phyloP scores from a whole-genome alignment of 1,140 invertebrate species.

The Catajapyx aquilonaris region DNA sequence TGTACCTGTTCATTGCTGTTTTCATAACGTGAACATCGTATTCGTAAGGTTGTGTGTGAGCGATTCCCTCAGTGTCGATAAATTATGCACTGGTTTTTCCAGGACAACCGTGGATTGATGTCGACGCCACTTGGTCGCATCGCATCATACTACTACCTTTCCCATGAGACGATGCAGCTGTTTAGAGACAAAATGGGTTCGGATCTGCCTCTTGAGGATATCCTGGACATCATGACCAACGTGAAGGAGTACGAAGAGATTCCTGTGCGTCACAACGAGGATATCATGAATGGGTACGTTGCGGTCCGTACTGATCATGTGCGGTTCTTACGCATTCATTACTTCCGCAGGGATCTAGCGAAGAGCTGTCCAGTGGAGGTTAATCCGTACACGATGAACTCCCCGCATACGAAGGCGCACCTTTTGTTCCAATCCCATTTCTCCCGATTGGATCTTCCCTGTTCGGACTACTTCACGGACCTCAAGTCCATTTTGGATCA shows the following conservation, averaged over 20 bases:
- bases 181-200: slow-evolving; percentile 47
- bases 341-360: slow-evolving; percentile 46
- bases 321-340: no score
- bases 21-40: no score
- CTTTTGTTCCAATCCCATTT: slow-evolving; percentile 89
- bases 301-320: no score
- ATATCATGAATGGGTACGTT: slow-evolving; percentile 70
- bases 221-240: slow-evolving; percentile 61
- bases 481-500: slow-evolving; percentile 93
- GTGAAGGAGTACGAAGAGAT: slow-evolving; percentile 81
- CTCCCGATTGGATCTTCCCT: slow-evolving; percentile 52
- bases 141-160: slow-evolving; percentile 93
- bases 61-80: no score
- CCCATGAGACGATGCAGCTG: slow-evolving; percentile 70
- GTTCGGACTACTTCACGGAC: slow-evolving; percentile 88
- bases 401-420: slow-evolving; percentile 82
- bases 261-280: slow-evolving; percentile 96
- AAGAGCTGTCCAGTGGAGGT: slow-evolving; percentile 52
- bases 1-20: no score
- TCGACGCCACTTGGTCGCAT: slow-evolving; percentile 81
- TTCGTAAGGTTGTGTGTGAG: no score
- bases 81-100: slow-evolving; percentile 13
- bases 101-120: slow-evolving; percentile 45
- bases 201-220: slow-evolving; percentile 42
- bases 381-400: slow-evolving; percentile 52